Evolutionary conservation across 1,140 invertebrate genomes (phyloP), one percentile per base, ranked within the genome.

Genomic region (Monomorium pharaonis): DNA sequence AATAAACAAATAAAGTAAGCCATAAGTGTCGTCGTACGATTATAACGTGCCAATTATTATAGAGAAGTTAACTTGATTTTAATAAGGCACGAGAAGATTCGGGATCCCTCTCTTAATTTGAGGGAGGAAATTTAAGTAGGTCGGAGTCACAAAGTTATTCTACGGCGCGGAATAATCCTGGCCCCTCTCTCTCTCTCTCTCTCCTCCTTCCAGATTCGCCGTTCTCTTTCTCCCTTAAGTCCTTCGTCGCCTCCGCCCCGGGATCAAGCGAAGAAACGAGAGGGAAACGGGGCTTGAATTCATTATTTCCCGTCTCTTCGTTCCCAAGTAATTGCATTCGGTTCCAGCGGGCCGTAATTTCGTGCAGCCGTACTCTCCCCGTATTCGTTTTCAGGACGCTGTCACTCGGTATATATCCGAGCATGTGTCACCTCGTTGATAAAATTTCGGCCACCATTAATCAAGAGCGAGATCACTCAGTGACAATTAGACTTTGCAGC

Each of bases 241-340:
- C 65, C 70, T 63, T 72, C 51, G 62, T 54, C 42, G 18, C 30
- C 75, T 58, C 49, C 56, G 30, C 21, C 33, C 27, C 60, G 24
- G 51, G 69, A 78, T 47, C 44, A 49, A 37, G 33, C 63, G 65
- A 78, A n/a, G n/a, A 54, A 70, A 56, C 65, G 83, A 63, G 37
- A 86, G 33, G 51, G 69, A 85, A 88, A 90, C 87, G 86, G 88
- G 77, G 86, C 90, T 92, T 89, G 87, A 92, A 93, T 92, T 92
- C 90, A 91, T 92, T 92, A 91, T 91, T 93, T 92, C 87, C 86
- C 91, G 85, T 88, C 88, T 92, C 86, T 80, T 86, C 85, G 44
- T 85, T 76, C 84, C 80, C 70, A 72, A 76, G 83, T 92, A 90
- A 91, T 92, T 92, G 78, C 89, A 67, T 88, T 92, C 76, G 63